A percentile compares a stretch with the other conserved stretches of the same genome.
phyloP scores from a whole-genome alignment of 2,797 vertebrate species.

The Myiothlypis coronata region DNA sequence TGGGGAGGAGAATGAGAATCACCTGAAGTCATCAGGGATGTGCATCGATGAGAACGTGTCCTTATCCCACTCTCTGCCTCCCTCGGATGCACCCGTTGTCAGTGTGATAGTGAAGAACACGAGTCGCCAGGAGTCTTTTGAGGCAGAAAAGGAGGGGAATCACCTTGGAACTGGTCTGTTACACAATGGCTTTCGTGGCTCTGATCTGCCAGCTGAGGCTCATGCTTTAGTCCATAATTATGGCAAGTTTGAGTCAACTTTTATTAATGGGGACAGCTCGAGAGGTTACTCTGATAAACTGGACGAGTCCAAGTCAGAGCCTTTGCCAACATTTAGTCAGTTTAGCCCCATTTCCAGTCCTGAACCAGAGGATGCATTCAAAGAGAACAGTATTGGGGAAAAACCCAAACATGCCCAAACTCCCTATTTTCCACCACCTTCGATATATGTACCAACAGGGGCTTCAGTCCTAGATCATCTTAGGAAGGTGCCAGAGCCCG shows the following conservation, averaged over 20 bases:
- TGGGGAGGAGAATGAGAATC: constrained; percentile 86
- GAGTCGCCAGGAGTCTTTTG: constrained; percentile 87
- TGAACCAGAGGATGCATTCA: constrained; percentile 81
- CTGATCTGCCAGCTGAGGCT: constrained; percentile 74
- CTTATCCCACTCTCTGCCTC: constrained; percentile 74
- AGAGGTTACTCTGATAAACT: constrained; percentile 79
- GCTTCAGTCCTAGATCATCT: constrained; percentile 76
- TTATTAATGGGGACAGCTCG: constrained; percentile 86
- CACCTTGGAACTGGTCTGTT: constrained; percentile 77
- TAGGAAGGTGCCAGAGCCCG: constrained; percentile 72
- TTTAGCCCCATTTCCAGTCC: constrained; percentile 93
- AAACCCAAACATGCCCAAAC: constrained; percentile 77
- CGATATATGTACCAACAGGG: constrained; percentile 74
- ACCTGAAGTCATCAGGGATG: constrained; percentile 84
- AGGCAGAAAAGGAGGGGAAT: constrained; percentile 82
- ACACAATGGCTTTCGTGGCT: constrained; percentile 87
- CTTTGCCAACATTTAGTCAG: constrained; percentile 82
- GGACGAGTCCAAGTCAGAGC: constrained; percentile 79
- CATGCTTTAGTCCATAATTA: constrained; percentile 73
- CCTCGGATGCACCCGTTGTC: constrained; percentile 85
- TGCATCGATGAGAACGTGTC: constrained; percentile 83
- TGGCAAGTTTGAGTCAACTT: constrained; percentile 82
- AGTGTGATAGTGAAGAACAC: constrained; percentile 98
- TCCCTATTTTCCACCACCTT: constrained; percentile 78
- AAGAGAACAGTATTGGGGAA: constrained; percentile 74